These are phyloP conservation scores for Donacobius atricapilla DNA, from an alignment of 2,113 vertebrate species.

Conservation along the genomic window DNA sequence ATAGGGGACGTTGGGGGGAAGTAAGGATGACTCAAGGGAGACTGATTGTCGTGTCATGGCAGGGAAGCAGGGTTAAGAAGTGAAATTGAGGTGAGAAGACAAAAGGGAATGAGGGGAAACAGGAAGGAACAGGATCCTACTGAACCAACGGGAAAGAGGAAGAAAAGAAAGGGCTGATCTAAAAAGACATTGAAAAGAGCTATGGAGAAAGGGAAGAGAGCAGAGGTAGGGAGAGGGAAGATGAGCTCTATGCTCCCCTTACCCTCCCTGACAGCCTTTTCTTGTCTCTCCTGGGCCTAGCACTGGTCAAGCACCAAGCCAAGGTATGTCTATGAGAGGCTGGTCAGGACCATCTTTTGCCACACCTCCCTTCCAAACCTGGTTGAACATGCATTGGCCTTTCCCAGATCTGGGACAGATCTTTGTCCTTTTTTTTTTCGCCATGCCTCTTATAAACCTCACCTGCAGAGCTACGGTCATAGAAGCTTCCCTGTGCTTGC, in stretches of 20 bases:
- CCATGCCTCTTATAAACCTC: not conserved
- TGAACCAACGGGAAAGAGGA: not conserved
- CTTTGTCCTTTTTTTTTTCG: not conserved
- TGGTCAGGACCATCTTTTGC: not conserved
- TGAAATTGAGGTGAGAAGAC: not conserved
- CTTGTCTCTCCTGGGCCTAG: not conserved
- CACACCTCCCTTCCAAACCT: not conserved
- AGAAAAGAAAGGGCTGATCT: not conserved
- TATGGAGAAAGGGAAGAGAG: not conserved
- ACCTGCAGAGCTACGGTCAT: accelerated
- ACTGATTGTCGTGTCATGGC: constrained; percentile 14
- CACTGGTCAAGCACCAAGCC: not conserved
- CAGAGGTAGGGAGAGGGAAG: not conserved
- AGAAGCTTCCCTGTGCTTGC: not conserved
- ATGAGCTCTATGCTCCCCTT: not conserved
- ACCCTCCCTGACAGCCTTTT: not conserved
- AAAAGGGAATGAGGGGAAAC: not conserved
- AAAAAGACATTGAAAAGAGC: not conserved
- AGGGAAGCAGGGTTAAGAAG: not conserved
- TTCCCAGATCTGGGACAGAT: not conserved
- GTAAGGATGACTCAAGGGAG: constrained; percentile 66
- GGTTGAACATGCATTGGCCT: accelerated
- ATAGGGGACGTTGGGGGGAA: constrained; percentile 38
- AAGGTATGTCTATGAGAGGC: accelerated
- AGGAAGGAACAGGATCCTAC: not conserved